These are phyloP conservation scores for Adelognathus sp. DNA, from an alignment of 2,888 invertebrate species.

Conservation along the genomic window DNA sequence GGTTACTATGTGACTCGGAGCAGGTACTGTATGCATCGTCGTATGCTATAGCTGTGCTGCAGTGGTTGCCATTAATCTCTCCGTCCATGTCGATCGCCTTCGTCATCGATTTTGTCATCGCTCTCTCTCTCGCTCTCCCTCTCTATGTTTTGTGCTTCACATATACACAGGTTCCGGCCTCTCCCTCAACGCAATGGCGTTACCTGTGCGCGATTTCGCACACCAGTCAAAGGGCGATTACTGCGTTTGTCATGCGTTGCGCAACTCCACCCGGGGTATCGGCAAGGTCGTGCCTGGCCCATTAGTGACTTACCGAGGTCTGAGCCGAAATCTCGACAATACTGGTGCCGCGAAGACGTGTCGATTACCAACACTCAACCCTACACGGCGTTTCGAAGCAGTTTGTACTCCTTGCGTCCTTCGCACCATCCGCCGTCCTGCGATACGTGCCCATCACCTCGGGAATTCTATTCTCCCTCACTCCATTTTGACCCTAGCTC, in stretches of 20 bases:
- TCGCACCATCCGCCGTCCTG: not conserved
- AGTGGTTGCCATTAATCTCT: not conserved
- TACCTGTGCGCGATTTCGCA: conserved; percentile 38
- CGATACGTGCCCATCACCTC: not conserved
- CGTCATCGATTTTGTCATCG: conserved; percentile 12
- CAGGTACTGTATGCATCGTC: not conserved
- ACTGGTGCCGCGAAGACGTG: conserved; percentile 4
- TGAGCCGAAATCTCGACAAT: conserved; percentile 61
- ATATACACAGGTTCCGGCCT: not conserved
- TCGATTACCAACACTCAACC: not conserved
- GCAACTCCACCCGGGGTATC: conserved; percentile 60
- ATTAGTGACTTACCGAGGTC: conserved; percentile 65
- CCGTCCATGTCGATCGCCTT: conserved; percentile 12
- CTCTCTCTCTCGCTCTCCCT: not conserved
- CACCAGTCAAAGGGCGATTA: conserved; percentile 68
- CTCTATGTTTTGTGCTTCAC: no score
- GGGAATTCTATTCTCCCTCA: not conserved
- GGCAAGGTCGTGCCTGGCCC: conserved; percentile 55
- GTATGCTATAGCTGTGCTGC: not conserved
- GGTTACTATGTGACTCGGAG: conserved; percentile 7
- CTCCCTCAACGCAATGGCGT: not conserved
- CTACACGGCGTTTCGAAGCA: not conserved
- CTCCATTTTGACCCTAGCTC: not conserved
- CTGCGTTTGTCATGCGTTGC: conserved; percentile 73
- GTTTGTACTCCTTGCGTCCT: not conserved